These are phyloP conservation scores for Eupithecia exiguata DNA, from an alignment of 2,888 invertebrate species.

Conservation along the genomic window DNA sequence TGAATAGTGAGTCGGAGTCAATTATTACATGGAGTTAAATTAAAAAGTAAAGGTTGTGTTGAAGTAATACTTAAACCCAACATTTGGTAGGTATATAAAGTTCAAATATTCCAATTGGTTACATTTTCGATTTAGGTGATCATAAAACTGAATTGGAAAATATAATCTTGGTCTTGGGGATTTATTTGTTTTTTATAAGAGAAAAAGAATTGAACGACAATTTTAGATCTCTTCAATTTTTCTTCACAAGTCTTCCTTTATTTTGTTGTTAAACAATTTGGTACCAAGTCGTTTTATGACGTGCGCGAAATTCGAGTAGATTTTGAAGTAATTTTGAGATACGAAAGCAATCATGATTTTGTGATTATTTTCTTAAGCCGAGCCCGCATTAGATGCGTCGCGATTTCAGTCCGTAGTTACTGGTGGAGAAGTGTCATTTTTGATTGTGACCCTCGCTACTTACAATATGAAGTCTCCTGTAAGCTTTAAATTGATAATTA, in stretches of 20 bases:
- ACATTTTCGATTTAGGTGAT: background rate
- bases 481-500: constrained; percentile 84
- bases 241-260: constrained; percentile 33
- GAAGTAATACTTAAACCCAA: background rate
- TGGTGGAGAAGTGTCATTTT: constrained; percentile 57
- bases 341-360: constrained; percentile 55
- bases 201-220: background rate
- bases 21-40: background rate
- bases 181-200: background rate
- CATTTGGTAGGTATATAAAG: background rate
- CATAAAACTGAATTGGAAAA: background rate
- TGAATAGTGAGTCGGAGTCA: constrained; percentile 2
- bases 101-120: background rate
- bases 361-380: constrained; percentile 35
- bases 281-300: constrained; percentile 15
- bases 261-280: constrained; percentile 11
- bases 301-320: constrained; percentile 9
- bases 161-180: background rate
- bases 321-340: constrained; percentile 12
- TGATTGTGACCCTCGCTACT: constrained; percentile 53
- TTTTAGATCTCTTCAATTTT: constrained; percentile 5
- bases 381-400: constrained; percentile 60
- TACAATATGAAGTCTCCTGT: constrained; percentile 72
- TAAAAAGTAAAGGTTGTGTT: background rate
- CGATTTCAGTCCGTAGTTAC: constrained; percentile 54